These are phyloP conservation scores for Antechinus stuartii DNA, from an alignment of 2,113 vertebrate species.

Conservation along the genomic window DNA sequence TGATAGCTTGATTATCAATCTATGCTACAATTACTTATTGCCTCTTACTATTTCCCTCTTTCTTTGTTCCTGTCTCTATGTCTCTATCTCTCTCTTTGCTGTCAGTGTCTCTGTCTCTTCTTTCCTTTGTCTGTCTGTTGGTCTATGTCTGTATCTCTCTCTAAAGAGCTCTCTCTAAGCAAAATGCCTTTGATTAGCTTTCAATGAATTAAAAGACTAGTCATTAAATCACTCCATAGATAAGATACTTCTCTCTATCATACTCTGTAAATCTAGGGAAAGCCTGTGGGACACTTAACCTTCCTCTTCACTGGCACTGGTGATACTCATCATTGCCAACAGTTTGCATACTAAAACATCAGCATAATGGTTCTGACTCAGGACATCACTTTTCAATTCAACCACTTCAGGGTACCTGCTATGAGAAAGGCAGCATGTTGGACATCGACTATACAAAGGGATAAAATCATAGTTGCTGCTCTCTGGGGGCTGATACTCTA, in stretches of 20 bases:
- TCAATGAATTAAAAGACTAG: not conserved
- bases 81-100: not conserved
- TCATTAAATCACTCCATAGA: not conserved
- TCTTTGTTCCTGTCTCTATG: not conserved
- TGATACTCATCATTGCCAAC: not conserved
- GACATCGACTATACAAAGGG: not conserved
- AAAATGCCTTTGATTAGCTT: not conserved
- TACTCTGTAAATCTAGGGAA: not conserved
- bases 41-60: not conserved
- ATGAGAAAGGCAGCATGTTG: not conserved
- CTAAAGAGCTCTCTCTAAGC: not conserved
- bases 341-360: not conserved
- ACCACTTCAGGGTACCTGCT: not conserved
- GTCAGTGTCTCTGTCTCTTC: not conserved
- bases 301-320: not conserved
- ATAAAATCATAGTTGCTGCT: not conserved
- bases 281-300: not conserved
- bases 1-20: not conserved
- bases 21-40: not conserved
- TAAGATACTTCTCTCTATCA: not conserved
- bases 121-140: not conserved
- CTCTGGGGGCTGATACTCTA: not conserved
- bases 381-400: not conserved
- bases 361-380: not conserved
- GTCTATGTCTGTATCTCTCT: not conserved